Evolutionary conservation across 2,113 vertebrate species (phyloP).

Genomic region (mouse (Mus musculus)): GRCm39 chr11:70275001-70275500

Average conservation of each 20-base stretch:
- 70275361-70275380: too few relatives aligned
- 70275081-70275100: not conserved
- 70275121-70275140: not conserved
- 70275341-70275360: not conserved
- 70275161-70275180: not conserved
- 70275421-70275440: not conserved
- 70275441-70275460: not conserved
- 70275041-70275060: not conserved
- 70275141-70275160: not conserved
- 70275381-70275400: not conserved
- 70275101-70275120: too few relatives aligned
- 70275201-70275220: not conserved
- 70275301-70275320: not conserved
- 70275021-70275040: not conserved
- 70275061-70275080: constrained; percentile 16
- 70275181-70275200: not conserved
- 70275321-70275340: too few relatives aligned
- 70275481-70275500: not conserved
- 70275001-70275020: not conserved
- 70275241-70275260: not conserved
- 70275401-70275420: not conserved
- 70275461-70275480: not conserved
- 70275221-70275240: not conserved
- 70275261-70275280: not conserved
- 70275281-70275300: not conserved